phyloP scores from a whole-genome alignment of 1,140 invertebrate species.

The Acromyrmex echinatior region DNA sequence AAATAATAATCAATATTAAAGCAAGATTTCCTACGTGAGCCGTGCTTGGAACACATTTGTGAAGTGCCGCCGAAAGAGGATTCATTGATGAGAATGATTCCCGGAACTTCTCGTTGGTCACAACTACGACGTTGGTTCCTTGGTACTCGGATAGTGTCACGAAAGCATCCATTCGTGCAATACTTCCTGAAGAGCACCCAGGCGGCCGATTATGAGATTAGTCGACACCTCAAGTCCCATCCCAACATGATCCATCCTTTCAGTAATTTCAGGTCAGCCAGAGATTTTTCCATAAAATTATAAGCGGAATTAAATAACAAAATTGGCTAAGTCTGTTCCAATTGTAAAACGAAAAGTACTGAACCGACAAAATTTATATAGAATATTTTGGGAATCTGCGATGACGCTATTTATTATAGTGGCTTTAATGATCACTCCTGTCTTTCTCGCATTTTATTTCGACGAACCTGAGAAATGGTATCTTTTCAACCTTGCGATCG shows the following conservation, averaged over 20 bases:
- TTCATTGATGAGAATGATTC: conserved; percentile 49
- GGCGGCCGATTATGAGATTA: conserved; percentile 81
- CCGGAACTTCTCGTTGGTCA: conserved; percentile 51
- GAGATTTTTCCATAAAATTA: not conserved
- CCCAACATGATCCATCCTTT: conserved; percentile 83
- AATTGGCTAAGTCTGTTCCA: not conserved
- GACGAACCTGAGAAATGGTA: conserved; percentile 40
- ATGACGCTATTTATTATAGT: conserved; percentile 73
- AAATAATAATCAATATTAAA: conserved; percentile 25
- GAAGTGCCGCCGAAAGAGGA: conserved; percentile 63
- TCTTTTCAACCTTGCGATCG: conserved; percentile 57
- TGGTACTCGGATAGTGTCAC: conserved; percentile 63
- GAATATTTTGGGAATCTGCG: conserved; percentile 79
- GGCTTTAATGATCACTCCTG: conserved; percentile 69
- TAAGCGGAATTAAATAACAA: not conserved
- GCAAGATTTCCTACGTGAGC: conserved; percentile 9
- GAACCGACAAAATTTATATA: conserved; percentile 30
- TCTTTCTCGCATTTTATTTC: conserved; percentile 75
- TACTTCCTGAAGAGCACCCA: conserved; percentile 79
- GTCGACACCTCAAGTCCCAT: conserved; percentile 77
- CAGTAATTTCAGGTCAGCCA: conserved; percentile 78
- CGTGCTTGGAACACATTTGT: conserved; percentile 75
- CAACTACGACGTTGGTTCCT: conserved; percentile 72
- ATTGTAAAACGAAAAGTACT: not conserved
- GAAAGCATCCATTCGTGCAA: conserved; percentile 73